Conservation (phyloP, 2,888 invertebrate genomes). For the Andrena praecox region DNA sequence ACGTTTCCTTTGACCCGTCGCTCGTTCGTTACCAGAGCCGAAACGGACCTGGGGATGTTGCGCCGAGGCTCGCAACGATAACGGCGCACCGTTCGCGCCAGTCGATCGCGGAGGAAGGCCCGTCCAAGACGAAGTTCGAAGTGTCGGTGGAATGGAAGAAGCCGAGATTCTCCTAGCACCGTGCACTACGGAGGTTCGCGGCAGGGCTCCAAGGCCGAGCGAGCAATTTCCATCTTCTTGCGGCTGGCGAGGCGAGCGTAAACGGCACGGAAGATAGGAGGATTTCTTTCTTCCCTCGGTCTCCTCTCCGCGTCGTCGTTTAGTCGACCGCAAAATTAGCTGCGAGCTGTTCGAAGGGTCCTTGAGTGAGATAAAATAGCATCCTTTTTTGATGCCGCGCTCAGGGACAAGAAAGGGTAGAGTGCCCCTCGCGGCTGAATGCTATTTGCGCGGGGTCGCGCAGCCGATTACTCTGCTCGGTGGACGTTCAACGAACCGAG, state of each 20-base stretch:
- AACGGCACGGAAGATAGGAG: conserved; percentile 56
- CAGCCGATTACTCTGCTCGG: conserved; percentile 66
- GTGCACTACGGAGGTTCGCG: conserved; percentile 47
- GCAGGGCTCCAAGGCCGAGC: conserved; percentile 66
- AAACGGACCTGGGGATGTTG: no score
- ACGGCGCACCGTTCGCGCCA: neutral
- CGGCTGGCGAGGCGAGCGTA: conserved; percentile 58
- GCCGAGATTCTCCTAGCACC: conserved; percentile 18
- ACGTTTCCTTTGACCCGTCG: conserved; percentile 10
- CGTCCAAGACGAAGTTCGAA: conserved; percentile 5
- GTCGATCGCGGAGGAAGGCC: conserved; percentile 23
- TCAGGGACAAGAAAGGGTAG: conserved; percentile 62
- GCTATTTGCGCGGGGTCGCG: conserved; percentile 69
- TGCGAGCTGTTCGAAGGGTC: conserved; percentile 70
- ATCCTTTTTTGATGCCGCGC: conserved; percentile 65
- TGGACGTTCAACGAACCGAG: conserved; percentile 53
- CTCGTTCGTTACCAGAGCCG: neutral
- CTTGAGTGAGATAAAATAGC: conserved; percentile 72
- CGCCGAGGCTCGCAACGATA: neutral
- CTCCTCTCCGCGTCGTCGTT: conserved; percentile 66
- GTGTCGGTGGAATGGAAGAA: conserved; percentile 32
- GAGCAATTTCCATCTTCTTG: conserved; percentile 73
- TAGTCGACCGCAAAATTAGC: conserved; percentile 78
- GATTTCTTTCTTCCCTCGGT: conserved; percentile 53
- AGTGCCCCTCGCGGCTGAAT: conserved; percentile 67